Percentiles rank a stretch among this genome's conserved stretches.
Evolutionary conservation across 2,888 invertebrate genomes (phyloP).

Genomic region (Abrostola tripartita): DNA sequence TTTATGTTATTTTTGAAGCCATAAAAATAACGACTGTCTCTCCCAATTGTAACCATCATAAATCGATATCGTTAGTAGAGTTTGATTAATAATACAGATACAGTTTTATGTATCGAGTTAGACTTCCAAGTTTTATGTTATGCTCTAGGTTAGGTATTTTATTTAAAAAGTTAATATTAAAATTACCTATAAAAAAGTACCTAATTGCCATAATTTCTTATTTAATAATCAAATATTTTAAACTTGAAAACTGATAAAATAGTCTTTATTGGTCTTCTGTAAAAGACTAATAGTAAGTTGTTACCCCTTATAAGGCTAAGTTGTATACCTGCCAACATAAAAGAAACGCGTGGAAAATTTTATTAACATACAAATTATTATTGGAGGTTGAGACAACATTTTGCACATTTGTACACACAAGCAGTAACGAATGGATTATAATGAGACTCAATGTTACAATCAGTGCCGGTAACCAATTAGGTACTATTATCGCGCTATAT

Average conservation of each 20-base stretch:
- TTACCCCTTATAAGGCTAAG: constrained; percentile 8
- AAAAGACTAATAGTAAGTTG: not conserved
- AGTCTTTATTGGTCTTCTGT: too few relatives aligned
- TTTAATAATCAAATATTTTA: too few relatives aligned
- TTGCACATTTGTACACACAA: constrained; percentile 33
- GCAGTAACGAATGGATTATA: constrained; percentile 50
- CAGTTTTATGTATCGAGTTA: constrained; percentile 44
- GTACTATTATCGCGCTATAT: constrained; percentile 37
- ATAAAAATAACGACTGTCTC: constrained; percentile 85
- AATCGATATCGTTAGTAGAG: constrained; percentile 71
- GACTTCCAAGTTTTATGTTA: constrained; percentile 43
- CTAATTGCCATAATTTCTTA: too few relatives aligned
- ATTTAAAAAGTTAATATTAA: too few relatives aligned
- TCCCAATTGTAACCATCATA: constrained; percentile 76
- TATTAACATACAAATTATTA: constrained; percentile 47
- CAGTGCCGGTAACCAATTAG: constrained; percentile 47
- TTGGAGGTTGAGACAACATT: constrained; percentile 45
- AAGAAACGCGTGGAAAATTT: constrained; percentile 27
- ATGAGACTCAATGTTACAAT: constrained; percentile 46
- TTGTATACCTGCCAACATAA: constrained; percentile 8
- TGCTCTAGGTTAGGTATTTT: too few relatives aligned
- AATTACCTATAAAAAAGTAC: too few relatives aligned
- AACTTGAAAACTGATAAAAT: too few relatives aligned
- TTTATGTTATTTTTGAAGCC: constrained; percentile 79
- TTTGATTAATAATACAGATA: constrained; percentile 65